Evolutionary conservation across 1,140 invertebrate species (phyloP), one percentile per base, ranked within the genome.

Genomic region (Aphaenogaster floridana): DNA sequence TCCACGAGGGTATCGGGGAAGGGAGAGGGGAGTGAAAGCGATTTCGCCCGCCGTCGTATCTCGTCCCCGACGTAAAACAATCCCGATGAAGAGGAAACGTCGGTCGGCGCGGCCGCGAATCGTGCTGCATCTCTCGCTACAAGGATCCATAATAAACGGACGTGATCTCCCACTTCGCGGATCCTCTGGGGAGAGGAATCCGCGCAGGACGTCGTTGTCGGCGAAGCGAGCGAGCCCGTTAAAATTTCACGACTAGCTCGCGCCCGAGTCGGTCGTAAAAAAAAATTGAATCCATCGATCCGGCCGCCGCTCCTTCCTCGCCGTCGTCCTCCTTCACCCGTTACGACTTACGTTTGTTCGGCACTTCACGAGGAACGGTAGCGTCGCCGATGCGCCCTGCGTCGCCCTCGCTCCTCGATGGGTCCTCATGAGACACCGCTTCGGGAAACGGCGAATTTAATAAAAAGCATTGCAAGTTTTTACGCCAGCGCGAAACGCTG

Each of bases 251-350:
- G 86, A 89, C 72, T 88, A 87, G 57, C 86, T 89, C 80, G 71
- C 83, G 80, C 86, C 64, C 71, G 77, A 87, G 86, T 84, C 57
- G 76, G 76, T 92, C 92, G 91, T 93, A 93, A 93, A 93, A 91
- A 91, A 92, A 93, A 92, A 93, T 92, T 92, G 89, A 93, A 92
- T 92, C 89, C 88, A 93, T 93, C 92, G 92, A 93, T 93, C 90
- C 90, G 81, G 71, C 45, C 69, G 28, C 57, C 57, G 45, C 59
- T 86, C n/a, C 13, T 7, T 36, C 39, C 72, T 34, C 36, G 15
- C 39, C 69, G 3, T 13, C 76, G 63, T 61, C 61, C 36, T 52
- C 63, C 17, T 63, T 42, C 48, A 17, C 13, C 59, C 17, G 74
- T 83, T 69, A 77, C 89, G 57, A 72, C 66, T 78, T 71, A 77